phyloP scores from a whole-genome alignment of 2,888 invertebrate species.

The Athalia rosae region DNA sequence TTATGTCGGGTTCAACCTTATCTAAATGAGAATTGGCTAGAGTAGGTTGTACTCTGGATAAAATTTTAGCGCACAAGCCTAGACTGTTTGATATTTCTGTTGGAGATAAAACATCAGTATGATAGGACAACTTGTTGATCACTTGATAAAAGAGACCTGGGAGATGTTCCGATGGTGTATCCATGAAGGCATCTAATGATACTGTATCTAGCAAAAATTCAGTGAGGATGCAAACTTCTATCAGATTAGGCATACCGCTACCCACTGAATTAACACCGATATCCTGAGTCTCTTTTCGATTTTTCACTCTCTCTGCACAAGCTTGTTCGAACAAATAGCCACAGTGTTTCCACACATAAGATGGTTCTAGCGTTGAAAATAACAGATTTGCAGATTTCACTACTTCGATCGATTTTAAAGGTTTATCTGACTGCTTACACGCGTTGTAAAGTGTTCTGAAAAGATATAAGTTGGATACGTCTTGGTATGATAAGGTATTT shows the following conservation, averaged over 20 bases:
- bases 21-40: conserved; percentile 66
- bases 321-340: conserved; percentile 79
- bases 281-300: conserved; percentile 58
- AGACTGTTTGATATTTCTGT: conserved; percentile 81
- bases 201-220: conserved; percentile 86
- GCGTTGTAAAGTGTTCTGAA: conserved; percentile 70
- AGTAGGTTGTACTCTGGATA: conserved; percentile 84
- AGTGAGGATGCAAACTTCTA: conserved; percentile 83
- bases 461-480: not conserved
- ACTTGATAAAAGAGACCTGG: conserved; percentile 85
- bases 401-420: conserved; percentile 79
- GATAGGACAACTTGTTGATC: conserved; percentile 77
- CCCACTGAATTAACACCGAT: conserved; percentile 76
- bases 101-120: conserved; percentile 76
- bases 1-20: conserved; percentile 55
- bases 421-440: conserved; percentile 61
- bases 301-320: conserved; percentile 69
- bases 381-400: conserved; percentile 89
- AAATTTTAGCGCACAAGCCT: conserved; percentile 82
- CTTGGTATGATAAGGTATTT: not conserved
- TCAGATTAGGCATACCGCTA: conserved; percentile 78
- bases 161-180: conserved; percentile 85
- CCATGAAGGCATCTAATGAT: conserved; percentile 84
- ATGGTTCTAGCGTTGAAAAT: conserved; percentile 88
- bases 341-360: conserved; percentile 90